Base-by-base conservation (phyloP, 1,140 invertebrate genomes). In the Cryptotermes secundus region DNA sequence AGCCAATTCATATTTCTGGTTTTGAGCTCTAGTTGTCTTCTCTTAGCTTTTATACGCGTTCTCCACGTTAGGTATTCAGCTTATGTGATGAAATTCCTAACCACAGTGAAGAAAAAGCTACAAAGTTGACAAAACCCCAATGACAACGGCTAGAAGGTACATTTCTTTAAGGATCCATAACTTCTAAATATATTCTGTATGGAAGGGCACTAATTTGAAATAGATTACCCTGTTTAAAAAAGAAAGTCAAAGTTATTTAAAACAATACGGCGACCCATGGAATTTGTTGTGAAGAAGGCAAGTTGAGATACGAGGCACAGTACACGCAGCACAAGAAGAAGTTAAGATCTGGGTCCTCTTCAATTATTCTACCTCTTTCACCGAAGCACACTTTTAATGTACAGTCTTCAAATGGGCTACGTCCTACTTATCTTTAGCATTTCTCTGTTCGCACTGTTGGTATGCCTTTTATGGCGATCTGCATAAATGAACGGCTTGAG, bases 181-280 rank as follows among this genome's bases (percentile, higher is more conserved):
- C 53, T 59, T 59, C 2, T 59, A 59, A 4, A 59, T 59, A 1
- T 59, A 22, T 16, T 59, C 53, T 10, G 53, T 19, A 59, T 59
- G 53, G 53, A 59, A 14, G 38, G 53, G 53, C 53, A 59, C 53
- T 59, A 59, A 59, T 59, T 16, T 59, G 53, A 59, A 59, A 59
- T n/a, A 59, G 53, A 59, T 59, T 59, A 59, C 53, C 53, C 53
- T 59, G 53, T 59, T 59, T 22, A 59, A 59, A 59, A 59, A 59
- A 59, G 2, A 59, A 59, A 10, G 24, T 12, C 19, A 59, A 59
- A 59, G 53, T 59, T 59, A 22, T 59, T 59, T 59, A 22, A n/a
- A 59, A 59, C 26, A 22, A 59, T 59, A 59, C 16, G 19, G 53
- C 24, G 53, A 59, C 53, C 53, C 53, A 59, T 16, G 6, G 12